Evolutionary conservation across 2,113 vertebrate species (phyloP).

Genomic region (Mola mola): DNA sequence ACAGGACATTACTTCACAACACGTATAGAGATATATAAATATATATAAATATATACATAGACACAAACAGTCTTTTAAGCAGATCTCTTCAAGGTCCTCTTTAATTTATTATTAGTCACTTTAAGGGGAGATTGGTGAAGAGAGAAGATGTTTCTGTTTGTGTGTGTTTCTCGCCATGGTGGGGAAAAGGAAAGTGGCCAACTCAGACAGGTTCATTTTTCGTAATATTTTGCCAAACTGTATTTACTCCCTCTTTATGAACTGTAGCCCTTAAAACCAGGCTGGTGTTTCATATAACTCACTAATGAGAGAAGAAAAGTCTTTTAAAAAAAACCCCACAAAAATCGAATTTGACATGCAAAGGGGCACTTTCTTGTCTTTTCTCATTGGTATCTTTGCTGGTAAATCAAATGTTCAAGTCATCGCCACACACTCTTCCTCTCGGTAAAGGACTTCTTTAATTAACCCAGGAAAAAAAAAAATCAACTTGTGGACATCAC

Average conservation of each 20-base stretch:
- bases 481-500: slow-evolving; percentile 60
- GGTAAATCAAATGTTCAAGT: slow-evolving; percentile 67
- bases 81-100: slow-evolving; percentile 79
- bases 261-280: slow-evolving; percentile 58
- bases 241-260: slow-evolving; percentile 61
- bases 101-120: slow-evolving; percentile 85
- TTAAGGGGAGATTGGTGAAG: slow-evolving; percentile 68
- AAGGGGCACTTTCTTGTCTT: slow-evolving; percentile 55
- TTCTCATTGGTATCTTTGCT: slow-evolving; percentile 69
- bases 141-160: slow-evolving; percentile 51
- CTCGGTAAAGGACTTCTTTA: slow-evolving; percentile 72
- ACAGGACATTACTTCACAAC: slow-evolving; percentile 77
- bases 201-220: slow-evolving; percentile 54
- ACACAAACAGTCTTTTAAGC: slow-evolving; percentile 79
- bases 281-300: slow-evolving; percentile 41
- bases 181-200: slow-evolving; percentile 46
- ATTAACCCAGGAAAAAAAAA: slow-evolving; percentile 64
- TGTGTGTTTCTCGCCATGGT: slow-evolving; percentile 43
- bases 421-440: slow-evolving; percentile 61
- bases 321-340: too few relatives aligned
- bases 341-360: slow-evolving; percentile 68
- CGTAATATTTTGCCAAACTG: slow-evolving; percentile 76
- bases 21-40: slow-evolving; percentile 79
- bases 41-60: slow-evolving; percentile 81
- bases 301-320: slow-evolving; percentile 32